Percentiles rank a stretch among this genome's conserved stretches.
These are phyloP conservation scores for Hippasteria phrygiana DNA, from an alignment of 53 echinoderm and acorn worm species.

Conservation along the genomic window DNA sequence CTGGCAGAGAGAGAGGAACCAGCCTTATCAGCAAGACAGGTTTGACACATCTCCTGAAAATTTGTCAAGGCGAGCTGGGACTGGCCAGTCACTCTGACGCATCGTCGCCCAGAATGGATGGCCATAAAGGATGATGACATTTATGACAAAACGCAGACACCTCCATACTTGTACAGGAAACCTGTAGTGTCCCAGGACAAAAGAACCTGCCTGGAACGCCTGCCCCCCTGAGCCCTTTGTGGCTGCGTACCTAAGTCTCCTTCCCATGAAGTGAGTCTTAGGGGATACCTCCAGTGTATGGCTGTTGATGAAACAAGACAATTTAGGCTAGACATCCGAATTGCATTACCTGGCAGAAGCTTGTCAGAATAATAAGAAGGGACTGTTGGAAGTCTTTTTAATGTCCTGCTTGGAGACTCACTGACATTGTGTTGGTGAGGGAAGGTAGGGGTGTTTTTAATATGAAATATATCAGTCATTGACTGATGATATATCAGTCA, in stretches of 20 bases:
- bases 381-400: too few species aligned
- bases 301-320: too few species aligned
- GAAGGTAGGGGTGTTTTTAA: too few species aligned
- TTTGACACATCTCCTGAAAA: not conserved
- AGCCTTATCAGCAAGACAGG: not conserved
- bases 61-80: constrained; percentile 32
- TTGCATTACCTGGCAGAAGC: not conserved
- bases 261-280: not conserved
- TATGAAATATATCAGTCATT: too few species aligned
- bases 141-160: constrained; percentile 48
- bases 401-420: too few species aligned
- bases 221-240: not conserved
- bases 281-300: not conserved
- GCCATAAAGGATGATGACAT: constrained; percentile 32
- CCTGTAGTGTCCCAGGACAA: constrained; percentile 1
- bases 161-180: constrained; percentile 38
- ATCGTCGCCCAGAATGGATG: not conserved
- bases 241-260: not conserved
- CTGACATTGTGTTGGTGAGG: too few species aligned
- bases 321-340: not conserved
- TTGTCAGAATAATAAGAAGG: too few species aligned
- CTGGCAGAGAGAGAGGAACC: not conserved
- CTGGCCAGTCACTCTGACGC: constrained; percentile 38
- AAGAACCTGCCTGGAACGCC: not conserved
- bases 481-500: too few species aligned